Evolutionary conservation across 2,113 vertebrate species (phyloP).

Genomic region (Carassius auratus): DNA sequence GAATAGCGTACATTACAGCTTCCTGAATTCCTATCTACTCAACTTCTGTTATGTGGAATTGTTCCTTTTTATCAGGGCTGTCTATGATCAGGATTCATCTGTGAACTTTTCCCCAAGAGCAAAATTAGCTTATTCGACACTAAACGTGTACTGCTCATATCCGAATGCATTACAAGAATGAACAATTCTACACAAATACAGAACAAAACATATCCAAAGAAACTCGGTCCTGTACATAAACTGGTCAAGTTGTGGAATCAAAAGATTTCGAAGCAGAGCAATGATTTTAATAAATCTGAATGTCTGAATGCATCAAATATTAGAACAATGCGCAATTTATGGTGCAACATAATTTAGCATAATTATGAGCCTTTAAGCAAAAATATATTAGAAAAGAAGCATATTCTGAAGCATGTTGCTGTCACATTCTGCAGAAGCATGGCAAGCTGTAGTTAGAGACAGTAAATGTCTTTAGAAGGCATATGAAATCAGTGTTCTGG

Average conservation of each 20-base stretch:
- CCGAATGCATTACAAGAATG: background rate
- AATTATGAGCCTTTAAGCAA: too few relatives aligned
- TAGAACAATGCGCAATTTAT: background rate
- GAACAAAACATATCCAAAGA: background rate
- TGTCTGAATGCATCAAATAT: background rate
- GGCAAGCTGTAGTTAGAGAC: too few relatives aligned
- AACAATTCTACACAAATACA: background rate
- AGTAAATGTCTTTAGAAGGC: too few relatives aligned
- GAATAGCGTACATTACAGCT: background rate
- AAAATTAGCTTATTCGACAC: conserved; percentile 3
- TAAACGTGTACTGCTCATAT: background rate
- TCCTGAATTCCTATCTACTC: background rate
- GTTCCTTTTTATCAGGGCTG: background rate
- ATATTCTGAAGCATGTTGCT: too few relatives aligned
- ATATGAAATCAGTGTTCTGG: too few relatives aligned
- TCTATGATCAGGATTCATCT: conserved; percentile 2
- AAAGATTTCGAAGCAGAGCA: background rate
- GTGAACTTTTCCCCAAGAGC: conserved; percentile 27
- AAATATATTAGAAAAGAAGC: background rate
- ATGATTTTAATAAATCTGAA: background rate
- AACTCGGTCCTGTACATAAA: background rate
- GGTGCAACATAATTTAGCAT: background rate
- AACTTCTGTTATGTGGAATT: background rate
- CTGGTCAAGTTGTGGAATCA: background rate
- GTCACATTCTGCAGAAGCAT: too few relatives aligned